Conservation (phyloP, 2,113 vertebrate species). For the Bos indicus region DNA sequence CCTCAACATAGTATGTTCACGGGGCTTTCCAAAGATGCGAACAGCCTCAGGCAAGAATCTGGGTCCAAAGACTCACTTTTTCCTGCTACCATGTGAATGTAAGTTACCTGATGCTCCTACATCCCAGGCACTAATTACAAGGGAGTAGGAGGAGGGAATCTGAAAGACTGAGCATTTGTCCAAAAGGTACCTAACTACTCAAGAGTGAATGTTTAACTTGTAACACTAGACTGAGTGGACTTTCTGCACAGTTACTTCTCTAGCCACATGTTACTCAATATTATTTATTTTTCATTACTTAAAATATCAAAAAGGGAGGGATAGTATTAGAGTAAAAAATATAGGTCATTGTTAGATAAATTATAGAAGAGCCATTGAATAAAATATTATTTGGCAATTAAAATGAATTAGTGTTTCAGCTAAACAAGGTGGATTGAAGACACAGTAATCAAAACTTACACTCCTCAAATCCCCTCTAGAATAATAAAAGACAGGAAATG, state of each 20-base stretch:
- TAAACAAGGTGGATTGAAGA: not conserved
- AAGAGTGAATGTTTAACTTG: not conserved
- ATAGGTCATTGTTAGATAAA: not conserved
- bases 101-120: not conserved
- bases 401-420: not conserved
- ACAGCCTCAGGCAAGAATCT: not conserved
- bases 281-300: not conserved
- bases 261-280: not conserved
- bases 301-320: not conserved
- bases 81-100: not conserved
- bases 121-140: not conserved
- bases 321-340: not conserved
- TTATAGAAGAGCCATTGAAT: not conserved
- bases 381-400: not conserved
- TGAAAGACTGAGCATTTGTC: not conserved
- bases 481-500: not conserved
- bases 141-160: not conserved
- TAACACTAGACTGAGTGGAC: not conserved
- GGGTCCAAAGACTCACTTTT: not conserved
- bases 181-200: not conserved
- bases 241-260: not conserved
- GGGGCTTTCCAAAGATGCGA: not conserved
- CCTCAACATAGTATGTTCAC: not conserved
- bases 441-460: not conserved
- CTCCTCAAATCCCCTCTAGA: not conserved